Evolutionary conservation across 2,888 invertebrate species (phyloP).

Genomic region (Leptothorax acervorum): DNA sequence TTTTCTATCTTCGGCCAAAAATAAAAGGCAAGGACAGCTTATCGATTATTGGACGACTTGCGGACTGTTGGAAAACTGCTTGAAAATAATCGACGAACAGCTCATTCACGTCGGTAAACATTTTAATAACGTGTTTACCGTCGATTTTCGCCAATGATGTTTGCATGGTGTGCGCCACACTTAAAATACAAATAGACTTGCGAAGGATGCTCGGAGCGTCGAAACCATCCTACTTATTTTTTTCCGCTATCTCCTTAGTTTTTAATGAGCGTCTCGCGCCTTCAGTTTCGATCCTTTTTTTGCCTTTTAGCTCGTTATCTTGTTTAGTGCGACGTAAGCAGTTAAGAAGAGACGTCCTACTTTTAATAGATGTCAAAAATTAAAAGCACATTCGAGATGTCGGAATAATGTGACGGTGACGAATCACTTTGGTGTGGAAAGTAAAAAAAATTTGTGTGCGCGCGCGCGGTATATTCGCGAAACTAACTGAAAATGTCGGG

Average conservation of each 20-base stretch:
- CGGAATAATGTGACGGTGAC: conserved; percentile 23
- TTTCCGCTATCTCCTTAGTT: conserved; percentile 63
- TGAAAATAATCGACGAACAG: conserved; percentile 10
- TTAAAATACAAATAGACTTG: conserved; percentile 17
- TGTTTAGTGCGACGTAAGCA: conserved; percentile 67
- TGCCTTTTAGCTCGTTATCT: conserved; percentile 65
- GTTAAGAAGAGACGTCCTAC: conserved; percentile 51
- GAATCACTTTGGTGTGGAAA: neutral
- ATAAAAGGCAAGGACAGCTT: neutral
- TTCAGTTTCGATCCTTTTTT: conserved; percentile 40
- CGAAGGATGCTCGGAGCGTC: conserved; percentile 37
- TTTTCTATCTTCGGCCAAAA: neutral
- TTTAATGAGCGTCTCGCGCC: conserved; percentile 68
- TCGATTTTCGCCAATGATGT: neutral
- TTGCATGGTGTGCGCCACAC: neutral
- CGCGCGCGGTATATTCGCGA: neutral
- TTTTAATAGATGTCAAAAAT: conserved; percentile 52
- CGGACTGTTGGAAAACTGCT: neutral
- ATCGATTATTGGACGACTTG: conserved; percentile 14
- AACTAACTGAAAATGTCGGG: conserved; percentile 20
- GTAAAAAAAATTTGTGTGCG: neutral
- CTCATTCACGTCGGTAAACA: conserved; percentile 8
- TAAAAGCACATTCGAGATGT: conserved; percentile 44
- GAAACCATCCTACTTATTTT: conserved; percentile 60
- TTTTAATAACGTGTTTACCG: conserved; percentile 14